phyloP scores from a whole-genome alignment of 1,140 invertebrate species.

The Hirudo medicinalis region DNA sequence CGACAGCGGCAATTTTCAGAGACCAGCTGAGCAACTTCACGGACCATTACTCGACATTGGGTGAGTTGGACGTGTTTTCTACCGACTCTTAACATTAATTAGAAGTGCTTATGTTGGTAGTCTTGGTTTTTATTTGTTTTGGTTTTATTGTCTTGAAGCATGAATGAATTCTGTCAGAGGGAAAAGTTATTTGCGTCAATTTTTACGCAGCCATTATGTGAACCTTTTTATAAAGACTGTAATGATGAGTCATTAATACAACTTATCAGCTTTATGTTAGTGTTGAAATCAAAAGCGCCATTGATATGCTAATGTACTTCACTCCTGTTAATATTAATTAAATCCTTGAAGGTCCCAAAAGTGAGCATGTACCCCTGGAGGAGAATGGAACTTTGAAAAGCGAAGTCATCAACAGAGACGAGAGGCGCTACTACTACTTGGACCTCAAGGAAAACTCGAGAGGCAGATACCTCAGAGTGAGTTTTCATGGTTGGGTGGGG shows the following conservation, averaged over 20 bases:
- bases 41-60: constrained; percentile 72
- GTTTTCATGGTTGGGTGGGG: constrained; percentile 23
- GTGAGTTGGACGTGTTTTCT: neutral
- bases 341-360: neutral
- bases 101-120: neutral
- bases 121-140: neutral
- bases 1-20: constrained; percentile 89
- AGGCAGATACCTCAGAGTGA: constrained; percentile 82
- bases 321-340: too few species aligned
- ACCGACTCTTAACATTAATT: too few species aligned
- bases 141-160: neutral
- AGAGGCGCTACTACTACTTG: constrained; percentile 79
- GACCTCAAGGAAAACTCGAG: constrained; percentile 95
- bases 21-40: constrained; percentile 90
- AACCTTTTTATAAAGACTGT: neutral
- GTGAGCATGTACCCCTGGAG: neutral
- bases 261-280: too few species aligned
- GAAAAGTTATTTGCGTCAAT: neutral
- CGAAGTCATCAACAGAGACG: constrained; percentile 96
- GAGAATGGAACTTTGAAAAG: constrained; percentile 95
- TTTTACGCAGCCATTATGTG: neutral
- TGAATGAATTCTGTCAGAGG: neutral
- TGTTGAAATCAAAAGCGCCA: too few species aligned
- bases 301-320: too few species aligned
- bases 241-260: too few species aligned